These are phyloP conservation scores for Oryzias curvinotus DNA, from an alignment of 2,113 vertebrate species.

Conservation along the genomic window DNA sequence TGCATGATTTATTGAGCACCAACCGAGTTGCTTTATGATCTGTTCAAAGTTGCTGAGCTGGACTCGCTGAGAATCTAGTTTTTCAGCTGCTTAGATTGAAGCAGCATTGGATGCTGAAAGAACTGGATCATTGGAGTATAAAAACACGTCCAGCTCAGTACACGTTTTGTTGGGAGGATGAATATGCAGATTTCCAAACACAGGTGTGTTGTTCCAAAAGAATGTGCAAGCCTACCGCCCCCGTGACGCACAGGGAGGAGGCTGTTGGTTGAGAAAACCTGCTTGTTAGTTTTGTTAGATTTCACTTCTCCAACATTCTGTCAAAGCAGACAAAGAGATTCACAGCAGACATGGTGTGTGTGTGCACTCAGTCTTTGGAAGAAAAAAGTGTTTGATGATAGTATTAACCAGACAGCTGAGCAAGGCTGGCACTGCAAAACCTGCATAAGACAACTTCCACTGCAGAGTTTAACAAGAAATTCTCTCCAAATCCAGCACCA, in stretches of 20 bases:
- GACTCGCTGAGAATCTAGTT: conserved; percentile 44
- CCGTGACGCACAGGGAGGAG: conserved; percentile 15
- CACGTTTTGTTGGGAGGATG: conserved; percentile 27
- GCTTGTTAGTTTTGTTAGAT: conserved; percentile 68
- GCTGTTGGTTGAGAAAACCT: conserved; percentile 47
- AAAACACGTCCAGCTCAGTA: conserved; percentile 21
- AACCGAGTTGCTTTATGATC: conserved; percentile 54
- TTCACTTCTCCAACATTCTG: conserved; percentile 69
- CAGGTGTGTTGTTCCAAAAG: conserved; percentile 33
- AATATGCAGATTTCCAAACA: conserved; percentile 35
- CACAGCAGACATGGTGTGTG: conserved; percentile 55
- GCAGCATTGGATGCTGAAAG: conserved; percentile 35
- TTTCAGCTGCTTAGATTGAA: conserved; percentile 45
- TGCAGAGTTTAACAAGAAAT: conserved; percentile 46
- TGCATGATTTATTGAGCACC: conserved; percentile 55
- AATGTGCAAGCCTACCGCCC: conserved; percentile 6
- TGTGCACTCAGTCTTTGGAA: conserved; percentile 59
- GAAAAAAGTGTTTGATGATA: conserved; percentile 71
- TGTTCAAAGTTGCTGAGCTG: conserved; percentile 54
- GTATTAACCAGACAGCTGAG: conserved; percentile 69
- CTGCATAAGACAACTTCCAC: conserved; percentile 50
- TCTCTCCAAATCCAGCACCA: conserved; percentile 13
- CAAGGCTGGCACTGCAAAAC: conserved; percentile 52
- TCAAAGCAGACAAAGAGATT: conserved; percentile 67
- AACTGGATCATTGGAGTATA: conserved; percentile 21